phyloP scores from a whole-genome alignment of 2,888 invertebrate genomes.

The Hypsopygia costalis region DNA sequence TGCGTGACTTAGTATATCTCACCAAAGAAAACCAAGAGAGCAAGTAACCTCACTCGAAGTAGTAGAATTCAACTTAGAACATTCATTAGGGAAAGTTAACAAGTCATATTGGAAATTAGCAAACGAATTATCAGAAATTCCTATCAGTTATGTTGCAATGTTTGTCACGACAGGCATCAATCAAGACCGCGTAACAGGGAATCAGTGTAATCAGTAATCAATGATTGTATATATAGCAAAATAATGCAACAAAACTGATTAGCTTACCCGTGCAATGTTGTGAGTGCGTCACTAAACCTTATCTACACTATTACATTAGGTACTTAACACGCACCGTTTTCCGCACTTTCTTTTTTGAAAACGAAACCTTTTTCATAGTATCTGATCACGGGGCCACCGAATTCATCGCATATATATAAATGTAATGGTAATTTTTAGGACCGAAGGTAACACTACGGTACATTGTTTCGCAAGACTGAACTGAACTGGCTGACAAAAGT shows the following conservation, averaged over 20 bases:
- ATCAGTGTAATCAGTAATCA: neutral
- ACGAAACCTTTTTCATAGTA: constrained; percentile 51
- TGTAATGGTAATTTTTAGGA: constrained; percentile 10
- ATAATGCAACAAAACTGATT: constrained; percentile 16
- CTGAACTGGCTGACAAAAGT: constrained; percentile 59
- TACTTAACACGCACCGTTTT: constrained; percentile 55
- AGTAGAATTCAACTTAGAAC: neutral
- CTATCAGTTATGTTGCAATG: neutral
- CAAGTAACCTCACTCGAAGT: no score
- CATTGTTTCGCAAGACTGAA: constrained; percentile 63
- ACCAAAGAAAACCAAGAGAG: no score
- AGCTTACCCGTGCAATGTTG: constrained; percentile 42
- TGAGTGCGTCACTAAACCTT: constrained; percentile 44
- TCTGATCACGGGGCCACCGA: constrained; percentile 16
- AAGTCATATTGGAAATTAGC: neutral
- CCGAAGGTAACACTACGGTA: constrained; percentile 31
- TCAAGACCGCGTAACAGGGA: neutral
- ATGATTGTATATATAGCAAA: no score
- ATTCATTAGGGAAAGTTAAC: neutral
- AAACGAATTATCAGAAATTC: neutral
- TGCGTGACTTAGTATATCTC: no score
- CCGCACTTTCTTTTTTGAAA: constrained; percentile 57
- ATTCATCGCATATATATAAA: no score
- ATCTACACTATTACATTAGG: constrained; percentile 29
- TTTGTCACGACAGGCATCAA: neutral